phyloP scores from a whole-genome alignment of 2,888 invertebrate genomes.

The Amphipoea oculea region DNA sequence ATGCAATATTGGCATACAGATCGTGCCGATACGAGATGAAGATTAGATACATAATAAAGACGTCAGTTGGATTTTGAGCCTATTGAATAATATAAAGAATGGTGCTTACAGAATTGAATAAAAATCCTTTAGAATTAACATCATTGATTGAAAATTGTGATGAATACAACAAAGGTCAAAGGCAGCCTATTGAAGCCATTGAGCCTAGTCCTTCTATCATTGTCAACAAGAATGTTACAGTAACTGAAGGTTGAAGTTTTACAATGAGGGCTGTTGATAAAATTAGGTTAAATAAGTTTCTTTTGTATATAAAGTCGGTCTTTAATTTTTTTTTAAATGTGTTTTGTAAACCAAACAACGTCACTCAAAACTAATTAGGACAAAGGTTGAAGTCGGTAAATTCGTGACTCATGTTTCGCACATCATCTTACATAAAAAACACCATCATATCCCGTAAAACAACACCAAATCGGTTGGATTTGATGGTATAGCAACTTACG shows the following conservation, averaged over 20 bases:
- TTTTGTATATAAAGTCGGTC: too few relatives aligned
- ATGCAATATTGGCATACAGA: neutral
- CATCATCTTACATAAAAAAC: neutral
- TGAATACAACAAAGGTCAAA: slow-evolving; percentile 8
- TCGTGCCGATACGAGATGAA: neutral
- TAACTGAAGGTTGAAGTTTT: slow-evolving; percentile 5
- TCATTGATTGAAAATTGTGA: slow-evolving; percentile 3
- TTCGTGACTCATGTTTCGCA: neutral
- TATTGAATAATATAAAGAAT: neutral
- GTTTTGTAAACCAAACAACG: neutral
- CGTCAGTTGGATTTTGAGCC: neutral
- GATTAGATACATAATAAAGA: neutral
- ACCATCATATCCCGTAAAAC: neutral
- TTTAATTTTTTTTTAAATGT: neutral
- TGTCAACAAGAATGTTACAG: neutral
- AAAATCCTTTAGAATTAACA: neutral
- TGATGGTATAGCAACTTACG: too few relatives aligned
- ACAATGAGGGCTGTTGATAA: neutral
- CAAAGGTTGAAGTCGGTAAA: neutral
- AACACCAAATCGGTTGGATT: too few relatives aligned
- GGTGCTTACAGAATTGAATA: neutral
- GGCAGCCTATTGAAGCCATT: neutral
- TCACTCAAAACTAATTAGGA: neutral
- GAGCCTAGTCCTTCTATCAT: neutral
- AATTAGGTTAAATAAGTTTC: slow-evolving; percentile 2